Evolutionary conservation across 2,888 invertebrate genomes (phyloP), one percentile per base, ranked within the genome.

Genomic region (Arrhopalites spinosus): DNA sequence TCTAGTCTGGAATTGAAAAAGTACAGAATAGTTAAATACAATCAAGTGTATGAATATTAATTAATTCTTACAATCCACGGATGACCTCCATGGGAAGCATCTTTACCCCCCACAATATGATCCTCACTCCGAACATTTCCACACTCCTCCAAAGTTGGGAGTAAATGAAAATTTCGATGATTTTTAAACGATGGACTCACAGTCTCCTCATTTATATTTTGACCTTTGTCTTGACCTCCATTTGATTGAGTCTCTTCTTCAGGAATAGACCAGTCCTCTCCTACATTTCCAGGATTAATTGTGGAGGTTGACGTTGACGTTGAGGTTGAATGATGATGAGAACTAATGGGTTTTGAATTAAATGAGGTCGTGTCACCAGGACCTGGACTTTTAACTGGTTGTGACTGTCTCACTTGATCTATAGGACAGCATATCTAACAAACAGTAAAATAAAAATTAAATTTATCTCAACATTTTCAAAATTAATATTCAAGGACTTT

Each of bases 61-160:
- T 36, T 36, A 36, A 11, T 36, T 36, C 11, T 36, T 36, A 36
- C 36, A 36, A 92, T 90, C 92, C 92, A 93, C 0, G 92, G 92
- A 85, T 89, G 91, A 81, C 92, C 90, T 56, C 87, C 88, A 3
- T 91, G 84, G 0, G 85, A 85, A 0, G 92, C 90, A 76, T 87
- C 86, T 63, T 89, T 87, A 0, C 92, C 92, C 1, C 89, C 88
- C 29, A 88, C 86, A 66, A 93, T 89, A 81, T 89, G 88, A 63
- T 88, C 86, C 8, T 86, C 85, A 15, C 87, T 86, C 7, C 88
- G 84, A 0, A 85, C 84, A 45, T 66, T 59, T 1, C 79, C 76
- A 56, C 82, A 82, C 11, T 77, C 76, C 23, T 75, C 75, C 7
- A 82, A 30, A 43, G 36, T 53, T 2, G 82, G 81, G 8, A 82